Evolutionary conservation across 2,113 vertebrate species (phyloP).

Genomic region (Numida meleagris): DNA sequence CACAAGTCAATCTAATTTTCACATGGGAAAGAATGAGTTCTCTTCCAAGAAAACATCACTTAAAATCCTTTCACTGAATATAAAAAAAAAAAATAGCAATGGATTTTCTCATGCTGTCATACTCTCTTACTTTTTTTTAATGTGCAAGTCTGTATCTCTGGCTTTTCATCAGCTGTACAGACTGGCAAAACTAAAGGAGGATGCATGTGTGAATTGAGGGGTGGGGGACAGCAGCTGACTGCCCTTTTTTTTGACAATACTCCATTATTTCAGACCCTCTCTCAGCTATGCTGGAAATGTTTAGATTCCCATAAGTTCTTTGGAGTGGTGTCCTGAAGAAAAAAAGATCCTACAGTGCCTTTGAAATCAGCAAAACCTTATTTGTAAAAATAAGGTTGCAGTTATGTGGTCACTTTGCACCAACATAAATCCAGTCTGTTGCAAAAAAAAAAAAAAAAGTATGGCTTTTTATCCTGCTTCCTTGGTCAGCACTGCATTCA

Average conservation of each 20-base stretch:
- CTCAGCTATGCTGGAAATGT: neutral
- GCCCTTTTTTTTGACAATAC: neutral
- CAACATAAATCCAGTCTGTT: neutral
- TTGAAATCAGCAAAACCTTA: neutral
- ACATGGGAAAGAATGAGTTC: neutral
- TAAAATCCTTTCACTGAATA: neutral
- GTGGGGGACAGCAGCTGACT: neutral
- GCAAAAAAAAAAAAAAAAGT: neutral
- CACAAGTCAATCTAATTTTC: constrained; percentile 2
- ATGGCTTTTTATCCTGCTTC: neutral
- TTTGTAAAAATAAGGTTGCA: neutral
- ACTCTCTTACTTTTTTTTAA: too few species aligned
- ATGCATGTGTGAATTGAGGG: neutral
- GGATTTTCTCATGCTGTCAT: constrained; percentile 50
- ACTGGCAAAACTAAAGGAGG: neutral
- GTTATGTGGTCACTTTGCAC: neutral
- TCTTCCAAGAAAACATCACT: constrained; percentile 16
- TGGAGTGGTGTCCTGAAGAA: neutral
- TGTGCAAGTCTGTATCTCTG: too few species aligned
- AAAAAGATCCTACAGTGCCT: neutral
- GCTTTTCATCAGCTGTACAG: neutral
- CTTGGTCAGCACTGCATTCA: neutral
- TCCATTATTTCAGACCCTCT: neutral
- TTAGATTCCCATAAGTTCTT: neutral
- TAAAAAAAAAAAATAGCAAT: neutral